Conservation (phyloP, 92 coral and sea anemone species). For the Epizoanthus fatuus region DNA sequence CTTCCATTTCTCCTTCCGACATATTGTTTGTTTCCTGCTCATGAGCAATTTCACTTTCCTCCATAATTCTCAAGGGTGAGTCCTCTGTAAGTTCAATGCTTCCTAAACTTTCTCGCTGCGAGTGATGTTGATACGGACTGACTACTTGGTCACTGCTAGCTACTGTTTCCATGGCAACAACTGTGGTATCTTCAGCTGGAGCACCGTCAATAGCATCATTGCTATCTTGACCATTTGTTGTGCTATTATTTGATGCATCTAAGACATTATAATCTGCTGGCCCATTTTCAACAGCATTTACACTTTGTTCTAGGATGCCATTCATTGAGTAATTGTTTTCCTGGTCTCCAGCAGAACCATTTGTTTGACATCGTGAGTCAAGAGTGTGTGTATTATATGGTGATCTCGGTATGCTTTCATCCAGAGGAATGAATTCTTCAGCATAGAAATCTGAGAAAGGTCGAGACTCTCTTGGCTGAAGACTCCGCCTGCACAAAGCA, state of each 20-base stretch:
- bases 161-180: conserved; percentile 33
- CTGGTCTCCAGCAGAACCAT: not conserved
- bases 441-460: conserved; percentile 89
- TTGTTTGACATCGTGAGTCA: not conserved
- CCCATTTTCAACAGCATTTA: not conserved
- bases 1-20: conserved; percentile 36
- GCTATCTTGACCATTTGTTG: not conserved
- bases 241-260: not conserved
- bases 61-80: conserved; percentile 87
- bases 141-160: conserved; percentile 30
- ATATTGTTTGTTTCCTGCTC: conserved; percentile 61
- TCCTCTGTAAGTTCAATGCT: conserved; percentile 93
- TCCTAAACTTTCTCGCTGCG: conserved; percentile 47
- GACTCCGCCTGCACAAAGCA: conserved; percentile 61
- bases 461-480: conserved; percentile 66
- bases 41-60: conserved; percentile 81
- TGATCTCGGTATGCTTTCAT: conserved; percentile 42
- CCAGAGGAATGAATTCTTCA: conserved; percentile 82
- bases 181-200: conserved; percentile 9
- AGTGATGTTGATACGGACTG: not conserved
- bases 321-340: not conserved
- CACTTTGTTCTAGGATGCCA: conserved; percentile 8
- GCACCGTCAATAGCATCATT: not conserved
- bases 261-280: not conserved
- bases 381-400: conserved; percentile 33